Base-by-base conservation (phyloP, 2,797 vertebrate species). In the Cyclura pinguis region DNA sequence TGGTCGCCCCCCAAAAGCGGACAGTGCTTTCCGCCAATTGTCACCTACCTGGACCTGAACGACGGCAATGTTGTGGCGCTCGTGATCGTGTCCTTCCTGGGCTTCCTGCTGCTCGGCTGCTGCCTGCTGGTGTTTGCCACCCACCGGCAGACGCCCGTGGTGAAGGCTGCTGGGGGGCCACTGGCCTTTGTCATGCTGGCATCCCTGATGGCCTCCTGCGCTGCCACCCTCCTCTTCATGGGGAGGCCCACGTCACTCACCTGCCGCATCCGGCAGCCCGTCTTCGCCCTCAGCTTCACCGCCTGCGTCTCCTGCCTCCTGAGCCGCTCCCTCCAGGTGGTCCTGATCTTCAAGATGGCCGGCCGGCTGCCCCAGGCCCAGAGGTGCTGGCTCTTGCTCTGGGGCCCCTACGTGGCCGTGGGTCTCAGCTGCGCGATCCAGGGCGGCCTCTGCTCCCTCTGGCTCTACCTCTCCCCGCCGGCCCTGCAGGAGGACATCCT, bases 211-310 rank as follows among this genome's bases (percentile, higher is more conserved):
- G 0, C 4, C 32, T 67, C 76, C 88, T 86, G 62, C 47, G 76
- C 67, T 80, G n/a, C 27, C 38, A 64, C 62, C 4, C 35, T 42
- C n/a, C 47, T 84, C 57, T 89, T 86, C 24, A 35, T 86, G 35
- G 86, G 88, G 57, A 91, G 22, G 86, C 80, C 67, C 67, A 92
- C 74, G 2, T 42, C 62, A 76, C 80, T 0, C n/a, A 67, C 20
- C 85, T 92, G 91, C 20, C n/a, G 59, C 2, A 72, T 90, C 50
- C 86, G 92, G 80, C 87, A 94, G 77, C 77, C 13, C 5, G 38
- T 94, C 35, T 94, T 94, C 62, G 76, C 83, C 77, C 32, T 90
- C 77, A 90, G 92, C 88, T 95, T 93, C 93, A 90, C 89, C 74
- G 42, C 89, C 55, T 90, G 86, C 29, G 86, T 92, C 80, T 92